Conservation (phyloP, 2,113 vertebrate species). For the Neotoma lepida region DNA sequence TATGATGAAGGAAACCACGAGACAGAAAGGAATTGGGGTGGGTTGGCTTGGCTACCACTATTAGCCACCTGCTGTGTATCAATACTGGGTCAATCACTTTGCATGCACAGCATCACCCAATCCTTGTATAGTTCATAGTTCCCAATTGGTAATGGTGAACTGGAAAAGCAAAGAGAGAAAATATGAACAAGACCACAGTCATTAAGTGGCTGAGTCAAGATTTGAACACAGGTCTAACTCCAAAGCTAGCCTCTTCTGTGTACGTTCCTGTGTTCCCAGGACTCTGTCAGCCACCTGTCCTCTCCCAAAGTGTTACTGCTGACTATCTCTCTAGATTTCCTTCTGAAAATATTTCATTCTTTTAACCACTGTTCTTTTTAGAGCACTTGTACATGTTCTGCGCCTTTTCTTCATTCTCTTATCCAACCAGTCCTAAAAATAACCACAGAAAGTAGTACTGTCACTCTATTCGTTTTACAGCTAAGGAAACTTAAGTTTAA, state of each 20-base stretch:
- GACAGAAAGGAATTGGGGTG: background rate
- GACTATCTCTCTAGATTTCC: background rate
- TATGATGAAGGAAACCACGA: background rate
- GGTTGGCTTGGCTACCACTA: background rate
- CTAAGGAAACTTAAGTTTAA: conserved; percentile 2
- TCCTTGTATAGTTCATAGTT: background rate
- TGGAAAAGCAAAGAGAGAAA: conserved; percentile 22
- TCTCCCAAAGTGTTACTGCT: background rate
- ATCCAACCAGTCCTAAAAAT: conserved; percentile 1
- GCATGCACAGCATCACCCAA: background rate
- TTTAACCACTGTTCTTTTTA: background rate
- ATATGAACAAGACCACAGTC: conserved; percentile 39
- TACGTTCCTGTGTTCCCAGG: background rate
- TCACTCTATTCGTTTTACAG: conserved; percentile 8
- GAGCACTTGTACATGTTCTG: background rate
- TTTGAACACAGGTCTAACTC: background rate
- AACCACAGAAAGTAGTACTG: background rate
- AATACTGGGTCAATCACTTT: background rate
- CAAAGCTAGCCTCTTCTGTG: background rate
- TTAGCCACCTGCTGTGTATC: background rate
- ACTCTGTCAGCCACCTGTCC: background rate
- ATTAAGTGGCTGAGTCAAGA: background rate
- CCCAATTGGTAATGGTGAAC: background rate
- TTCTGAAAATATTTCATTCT: background rate
- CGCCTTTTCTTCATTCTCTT: background rate